A percentile compares a stretch with the other conserved stretches of the same genome.
Evolutionary conservation across 2,888 invertebrate species (phyloP).

Genomic region (Camponotus fellah): DNA sequence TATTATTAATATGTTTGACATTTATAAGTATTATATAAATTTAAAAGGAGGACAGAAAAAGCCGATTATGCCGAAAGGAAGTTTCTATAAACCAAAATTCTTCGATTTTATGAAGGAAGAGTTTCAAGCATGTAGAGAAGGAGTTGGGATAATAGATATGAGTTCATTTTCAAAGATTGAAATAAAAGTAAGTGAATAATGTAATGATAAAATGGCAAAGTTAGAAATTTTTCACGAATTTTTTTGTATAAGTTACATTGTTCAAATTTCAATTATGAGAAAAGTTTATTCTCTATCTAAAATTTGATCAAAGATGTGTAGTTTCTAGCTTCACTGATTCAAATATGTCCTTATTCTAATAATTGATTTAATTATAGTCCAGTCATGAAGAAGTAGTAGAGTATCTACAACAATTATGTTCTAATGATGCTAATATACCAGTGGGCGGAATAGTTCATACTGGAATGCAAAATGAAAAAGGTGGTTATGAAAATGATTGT

Average conservation of each 20-base stretch:
- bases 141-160: conserved; percentile 93
- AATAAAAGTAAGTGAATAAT: conserved; percentile 87
- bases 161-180: conserved; percentile 93
- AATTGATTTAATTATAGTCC: conserved; percentile 85
- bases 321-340: neutral
- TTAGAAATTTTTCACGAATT: neutral
- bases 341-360: neutral
- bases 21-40: neutral
- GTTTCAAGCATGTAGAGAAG: conserved; percentile 91
- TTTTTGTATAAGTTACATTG: neutral
- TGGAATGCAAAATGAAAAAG: conserved; percentile 91
- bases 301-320: neutral
- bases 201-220: neutral
- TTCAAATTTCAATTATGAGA: neutral
- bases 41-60: conserved; percentile 86
- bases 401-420: conserved; percentile 90
- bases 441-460: conserved; percentile 90
- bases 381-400: conserved; percentile 88
- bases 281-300: neutral
- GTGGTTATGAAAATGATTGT: conserved; percentile 92
- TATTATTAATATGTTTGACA: neutral
- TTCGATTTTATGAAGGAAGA: conserved; percentile 90
- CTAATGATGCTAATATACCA: conserved; percentile 90
- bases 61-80: conserved; percentile 88
- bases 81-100: conserved; percentile 90